These are phyloP conservation scores for Phocoena sinus DNA, from an alignment of 2,113 vertebrate species.

Conservation along the genomic window DNA sequence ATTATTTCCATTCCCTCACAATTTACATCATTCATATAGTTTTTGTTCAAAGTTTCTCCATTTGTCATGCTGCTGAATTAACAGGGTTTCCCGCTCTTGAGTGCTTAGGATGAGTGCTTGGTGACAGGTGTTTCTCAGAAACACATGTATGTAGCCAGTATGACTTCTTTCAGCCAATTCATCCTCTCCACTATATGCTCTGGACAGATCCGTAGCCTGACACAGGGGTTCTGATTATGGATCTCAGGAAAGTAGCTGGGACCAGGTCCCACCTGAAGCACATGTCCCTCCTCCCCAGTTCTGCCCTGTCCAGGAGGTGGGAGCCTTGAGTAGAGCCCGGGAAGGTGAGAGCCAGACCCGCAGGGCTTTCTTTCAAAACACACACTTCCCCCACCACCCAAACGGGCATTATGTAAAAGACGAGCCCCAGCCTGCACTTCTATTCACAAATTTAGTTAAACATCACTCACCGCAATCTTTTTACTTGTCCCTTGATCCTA, in stretches of 20 bases:
- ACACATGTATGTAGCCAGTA: not conserved
- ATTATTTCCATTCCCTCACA: not conserved
- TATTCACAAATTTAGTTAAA: not conserved
- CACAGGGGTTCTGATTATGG: not conserved
- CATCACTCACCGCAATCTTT: not conserved
- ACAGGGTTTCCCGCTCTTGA: not conserved
- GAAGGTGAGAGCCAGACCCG: not conserved
- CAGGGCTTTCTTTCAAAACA: not conserved
- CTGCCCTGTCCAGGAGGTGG: not conserved
- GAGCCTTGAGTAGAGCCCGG: no score
- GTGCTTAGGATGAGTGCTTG: not conserved
- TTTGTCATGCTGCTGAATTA: not conserved
- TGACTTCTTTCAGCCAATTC: not conserved
- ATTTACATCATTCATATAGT: not conserved
- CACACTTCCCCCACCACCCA: not conserved
- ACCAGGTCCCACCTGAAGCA: no score
- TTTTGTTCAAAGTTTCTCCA: not conserved
- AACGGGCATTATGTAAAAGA: not conserved
- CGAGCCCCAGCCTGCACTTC: not conserved
- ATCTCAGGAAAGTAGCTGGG: not conserved
- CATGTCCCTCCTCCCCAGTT: not conserved
- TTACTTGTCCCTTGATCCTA: not conserved
- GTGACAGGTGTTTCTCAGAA: not conserved
- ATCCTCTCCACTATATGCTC: not conserved
- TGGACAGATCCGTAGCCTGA: not conserved